Evolutionary conservation across 1,140 invertebrate species (phyloP).

Genomic region (Bombyx mori): DNA sequence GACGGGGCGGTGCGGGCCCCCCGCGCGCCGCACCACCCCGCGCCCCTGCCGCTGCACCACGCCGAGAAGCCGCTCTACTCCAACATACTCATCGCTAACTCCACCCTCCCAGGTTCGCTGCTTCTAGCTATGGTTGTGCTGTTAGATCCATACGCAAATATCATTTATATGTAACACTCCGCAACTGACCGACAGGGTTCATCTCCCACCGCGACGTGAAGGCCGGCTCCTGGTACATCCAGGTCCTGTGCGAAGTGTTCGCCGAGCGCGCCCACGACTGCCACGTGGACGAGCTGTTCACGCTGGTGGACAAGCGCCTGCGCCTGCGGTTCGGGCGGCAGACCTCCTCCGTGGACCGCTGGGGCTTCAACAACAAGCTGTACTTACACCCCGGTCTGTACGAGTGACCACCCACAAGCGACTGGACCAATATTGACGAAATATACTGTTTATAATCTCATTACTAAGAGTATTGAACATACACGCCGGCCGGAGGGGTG

Average conservation of each 20-base stretch:
- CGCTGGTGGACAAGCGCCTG: conserved; percentile 72
- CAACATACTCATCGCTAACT: conserved; percentile 78
- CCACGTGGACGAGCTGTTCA: conserved; percentile 77
- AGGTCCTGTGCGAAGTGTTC: conserved; percentile 81
- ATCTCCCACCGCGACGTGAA: conserved; percentile 76
- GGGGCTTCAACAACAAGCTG: conserved; percentile 75
- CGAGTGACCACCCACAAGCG: conserved; percentile 15
- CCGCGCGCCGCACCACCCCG: conserved; percentile 14
- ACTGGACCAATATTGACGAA: neutral
- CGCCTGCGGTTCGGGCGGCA: conserved; percentile 56
- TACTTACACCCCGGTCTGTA: conserved; percentile 76
- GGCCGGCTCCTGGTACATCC: conserved; percentile 83
- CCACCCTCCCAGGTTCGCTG: conserved; percentile 72
- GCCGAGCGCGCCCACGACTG: conserved; percentile 77
- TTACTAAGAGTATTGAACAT: too few relatives aligned
- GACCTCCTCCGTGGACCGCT: conserved; percentile 69
- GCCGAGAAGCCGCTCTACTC: conserved; percentile 53
- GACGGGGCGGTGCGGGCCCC: conserved; percentile 7
- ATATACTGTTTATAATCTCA: too few relatives aligned
- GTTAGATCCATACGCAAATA: too few relatives aligned
- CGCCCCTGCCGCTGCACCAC: conserved; percentile 5
- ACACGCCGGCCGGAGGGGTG: too few relatives aligned
- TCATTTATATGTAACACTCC: too few relatives aligned
- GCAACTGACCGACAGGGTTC: conserved; percentile 57
- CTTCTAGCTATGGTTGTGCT: too few relatives aligned